Evolutionary conservation across 2,797 vertebrate species (phyloP).

Genomic region (Florisuga fusca): DNA sequence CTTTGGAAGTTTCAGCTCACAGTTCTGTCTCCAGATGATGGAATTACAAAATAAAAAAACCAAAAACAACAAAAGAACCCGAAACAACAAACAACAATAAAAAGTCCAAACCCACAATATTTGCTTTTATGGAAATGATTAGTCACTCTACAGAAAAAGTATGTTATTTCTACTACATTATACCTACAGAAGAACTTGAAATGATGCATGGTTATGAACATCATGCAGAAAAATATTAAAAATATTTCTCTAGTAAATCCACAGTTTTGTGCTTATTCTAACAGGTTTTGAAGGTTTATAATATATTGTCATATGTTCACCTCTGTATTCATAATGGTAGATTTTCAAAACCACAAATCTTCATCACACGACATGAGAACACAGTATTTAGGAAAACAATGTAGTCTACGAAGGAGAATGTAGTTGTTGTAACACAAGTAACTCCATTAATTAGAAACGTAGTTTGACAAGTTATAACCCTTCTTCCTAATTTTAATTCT

Average conservation of each 20-base stretch:
- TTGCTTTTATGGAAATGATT: neutral
- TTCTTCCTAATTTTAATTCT: constrained; percentile 74
- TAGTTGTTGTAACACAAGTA: constrained; percentile 2
- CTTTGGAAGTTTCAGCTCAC: neutral
- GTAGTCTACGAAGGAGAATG: neutral
- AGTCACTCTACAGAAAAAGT: neutral
- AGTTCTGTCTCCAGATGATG: neutral
- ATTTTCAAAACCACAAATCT: constrained; percentile 9
- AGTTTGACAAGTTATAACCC: constrained; percentile 67
- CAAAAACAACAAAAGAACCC: too few species aligned
- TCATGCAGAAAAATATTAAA: neutral
- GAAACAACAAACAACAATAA: too few species aligned
- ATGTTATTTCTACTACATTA: neutral
- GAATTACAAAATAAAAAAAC: neutral
- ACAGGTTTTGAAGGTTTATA: neutral
- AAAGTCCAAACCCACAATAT: too few species aligned
- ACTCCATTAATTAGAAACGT: constrained; percentile 61
- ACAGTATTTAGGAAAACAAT: neutral
- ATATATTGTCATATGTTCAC: neutral
- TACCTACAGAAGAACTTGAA: neutral
- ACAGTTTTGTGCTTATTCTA: neutral
- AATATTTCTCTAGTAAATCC: neutral
- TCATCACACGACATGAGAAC: neutral
- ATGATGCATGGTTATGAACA: neutral
- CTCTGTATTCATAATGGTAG: neutral